Base-by-base conservation (phyloP, 2,888 invertebrate species). In the Cerastis leucographa region DNA sequence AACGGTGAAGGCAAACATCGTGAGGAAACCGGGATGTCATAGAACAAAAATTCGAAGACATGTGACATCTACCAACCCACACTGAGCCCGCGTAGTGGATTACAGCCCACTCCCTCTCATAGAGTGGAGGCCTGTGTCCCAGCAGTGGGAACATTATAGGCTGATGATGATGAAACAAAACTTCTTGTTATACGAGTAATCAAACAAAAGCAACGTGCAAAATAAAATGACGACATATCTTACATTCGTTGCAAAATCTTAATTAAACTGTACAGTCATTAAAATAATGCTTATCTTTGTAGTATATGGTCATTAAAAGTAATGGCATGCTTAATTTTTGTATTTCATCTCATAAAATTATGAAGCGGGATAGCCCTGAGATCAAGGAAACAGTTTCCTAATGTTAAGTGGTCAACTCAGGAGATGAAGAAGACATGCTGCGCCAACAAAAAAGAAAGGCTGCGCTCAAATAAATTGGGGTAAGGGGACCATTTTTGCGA, bases 271-370 rank as follows among this genome's bases (percentile, higher is more conserved):
- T 12, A n/a, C 56, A 17, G 59, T 22, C 59, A 35, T 81, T 73
- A 44, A 81, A 61, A 25, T 73, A 44, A 49, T 25, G 29, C 81
- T 76, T 76, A 76, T 76, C 76, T 76, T 35, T 72, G 49, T 35
- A 9, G 22, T 49, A 42, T 14, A 9, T 35, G 35, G 35, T 12
- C 42, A 73, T 73, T n/a, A 80, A 81, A 76, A 49, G 42, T 76
- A 73, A 76, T 73, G 59, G 73, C 8, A 11, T 6, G 19, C 1
- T 71, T 76, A 19, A 59, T 42, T 35, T 59, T n/a, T 73, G 49
- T 59, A 80, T 80, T 71, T 71, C 14, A 40, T 80, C 44, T 76
- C 25, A 7, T 8, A 7, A 25, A 44, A 46, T 8, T 44, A 22
- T 22, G 9, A 8, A n/a, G 22, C 25, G 9, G 8, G 22, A 35